Evolutionary conservation across 2,888 invertebrate genomes (phyloP).

Genomic region (Cheilosia soror): DNA sequence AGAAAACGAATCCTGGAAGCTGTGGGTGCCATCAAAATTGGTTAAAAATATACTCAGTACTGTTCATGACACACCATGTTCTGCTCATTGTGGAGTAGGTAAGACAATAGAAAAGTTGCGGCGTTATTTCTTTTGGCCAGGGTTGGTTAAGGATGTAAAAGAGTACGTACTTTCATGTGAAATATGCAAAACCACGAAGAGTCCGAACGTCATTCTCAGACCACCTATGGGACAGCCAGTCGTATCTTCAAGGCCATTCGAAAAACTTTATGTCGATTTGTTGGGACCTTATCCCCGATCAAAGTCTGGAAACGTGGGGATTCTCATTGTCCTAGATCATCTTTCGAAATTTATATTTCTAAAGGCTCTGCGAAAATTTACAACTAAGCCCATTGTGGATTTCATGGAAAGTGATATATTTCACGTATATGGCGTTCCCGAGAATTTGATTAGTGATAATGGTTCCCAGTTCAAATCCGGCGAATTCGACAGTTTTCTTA

Average conservation of each 20-base stretch:
- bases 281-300: conserved; percentile 9
- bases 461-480: conserved; percentile 6
- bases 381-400: neutral
- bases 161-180: neutral
- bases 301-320: neutral
- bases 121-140: neutral
- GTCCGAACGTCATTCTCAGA: neutral
- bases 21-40: conserved; percentile 36
- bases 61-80: neutral
- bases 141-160: neutral
- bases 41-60: neutral
- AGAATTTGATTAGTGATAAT: conserved; percentile 8
- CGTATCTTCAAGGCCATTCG: neutral
- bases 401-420: conserved; percentile 3
- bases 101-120: neutral
- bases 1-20: conserved; percentile 57
- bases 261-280: neutral
- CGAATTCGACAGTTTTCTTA: neutral
- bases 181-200: neutral
- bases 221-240: conserved; percentile 1
- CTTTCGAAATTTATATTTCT: conserved; percentile 8
- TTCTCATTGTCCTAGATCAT: neutral
- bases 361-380: neutral
- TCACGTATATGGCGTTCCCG: conserved; percentile 5
- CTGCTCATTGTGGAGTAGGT: neutral